Base-by-base conservation (phyloP, 2,113 vertebrate species). In the Motacilla alba region DNA sequence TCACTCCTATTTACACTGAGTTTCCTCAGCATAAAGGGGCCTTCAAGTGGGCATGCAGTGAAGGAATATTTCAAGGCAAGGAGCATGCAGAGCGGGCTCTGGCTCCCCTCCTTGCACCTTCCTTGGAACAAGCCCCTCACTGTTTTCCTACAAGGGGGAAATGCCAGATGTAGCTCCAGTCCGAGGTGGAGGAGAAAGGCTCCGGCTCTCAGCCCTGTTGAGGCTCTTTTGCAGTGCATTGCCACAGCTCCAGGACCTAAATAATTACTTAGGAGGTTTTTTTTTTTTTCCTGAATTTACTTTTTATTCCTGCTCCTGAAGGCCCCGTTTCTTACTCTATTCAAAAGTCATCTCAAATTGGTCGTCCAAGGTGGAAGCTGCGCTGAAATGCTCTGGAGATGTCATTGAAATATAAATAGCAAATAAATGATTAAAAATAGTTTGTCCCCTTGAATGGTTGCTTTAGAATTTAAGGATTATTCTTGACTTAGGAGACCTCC, bases 1-100 rank as follows among this genome's bases (percentile, higher is more conserved):
- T 23, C 64, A 76, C 44, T 87, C 94, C 63, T 94, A 92, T 96
- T 96, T 96, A 95, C 86, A 74, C 92, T 62, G 8, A 53, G 84
- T 76, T 91, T 95, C 87, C 90, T 90, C 19, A 44, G 90, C 90
- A 96, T 95, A 96, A 97, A 94, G 92, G 95, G 72, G 82, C 95
- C 90, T 97, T 96, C 95, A 95, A 97, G 94, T 97, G 94, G 90
- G 90, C 92, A 87, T 94, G 94, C 95, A 96, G 93, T 18, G 94
- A 91, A 64, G 93, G 95, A 90, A 93, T 95, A 97, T 96, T 96
- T 96, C 87, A 85, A 90, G 91, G 94, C 81, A 85, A 91, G 79
- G 84, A 96, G 92, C 95, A 53, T 93, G 93, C 90, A 80, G 92
- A 95, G 93, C 58, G 2, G 80, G 83, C 87, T 85, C 74, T 95